Conservation (phyloP, 2,113 vertebrate species). For the Oceanites oceanicus region DNA sequence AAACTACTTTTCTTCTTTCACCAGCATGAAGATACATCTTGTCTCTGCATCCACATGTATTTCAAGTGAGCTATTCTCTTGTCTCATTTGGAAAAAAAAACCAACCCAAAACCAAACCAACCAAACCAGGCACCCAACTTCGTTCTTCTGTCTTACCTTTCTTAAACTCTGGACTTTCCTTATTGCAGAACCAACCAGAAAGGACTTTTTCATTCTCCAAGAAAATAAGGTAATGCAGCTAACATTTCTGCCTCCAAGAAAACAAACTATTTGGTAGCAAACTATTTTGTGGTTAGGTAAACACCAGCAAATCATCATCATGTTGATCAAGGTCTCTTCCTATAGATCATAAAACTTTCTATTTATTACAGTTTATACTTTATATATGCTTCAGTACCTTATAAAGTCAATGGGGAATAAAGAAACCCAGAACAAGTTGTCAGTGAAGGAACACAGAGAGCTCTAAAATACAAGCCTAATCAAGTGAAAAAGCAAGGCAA, state of each 20-base stretch:
- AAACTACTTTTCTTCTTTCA: not conserved
- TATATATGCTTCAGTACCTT: not conserved
- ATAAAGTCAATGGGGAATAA: not conserved
- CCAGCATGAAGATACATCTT: not conserved
- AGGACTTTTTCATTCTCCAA: not conserved
- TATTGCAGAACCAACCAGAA: not conserved
- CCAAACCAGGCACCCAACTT: not conserved
- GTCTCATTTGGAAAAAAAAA: not conserved
- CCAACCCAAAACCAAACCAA: not conserved
- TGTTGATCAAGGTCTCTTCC: not conserved
- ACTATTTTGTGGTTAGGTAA: not conserved
- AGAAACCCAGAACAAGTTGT: not conserved
- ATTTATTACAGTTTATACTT: not conserved
- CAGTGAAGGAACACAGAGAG: not conserved
- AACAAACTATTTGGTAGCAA: not conserved
- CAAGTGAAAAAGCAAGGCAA: not conserved
- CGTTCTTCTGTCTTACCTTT: not conserved
- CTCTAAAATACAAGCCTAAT: not conserved
- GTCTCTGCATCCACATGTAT: not conserved
- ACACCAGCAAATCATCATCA: fast-evolving
- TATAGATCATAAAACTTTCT: not conserved
- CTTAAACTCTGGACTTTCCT: not conserved
- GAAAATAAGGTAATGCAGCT: not conserved
- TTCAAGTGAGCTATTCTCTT: not conserved
- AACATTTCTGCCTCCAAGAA: not conserved